Conservation (phyloP, 2,113 vertebrate genomes). For the Dolichallabes microphthalmus region DNA sequence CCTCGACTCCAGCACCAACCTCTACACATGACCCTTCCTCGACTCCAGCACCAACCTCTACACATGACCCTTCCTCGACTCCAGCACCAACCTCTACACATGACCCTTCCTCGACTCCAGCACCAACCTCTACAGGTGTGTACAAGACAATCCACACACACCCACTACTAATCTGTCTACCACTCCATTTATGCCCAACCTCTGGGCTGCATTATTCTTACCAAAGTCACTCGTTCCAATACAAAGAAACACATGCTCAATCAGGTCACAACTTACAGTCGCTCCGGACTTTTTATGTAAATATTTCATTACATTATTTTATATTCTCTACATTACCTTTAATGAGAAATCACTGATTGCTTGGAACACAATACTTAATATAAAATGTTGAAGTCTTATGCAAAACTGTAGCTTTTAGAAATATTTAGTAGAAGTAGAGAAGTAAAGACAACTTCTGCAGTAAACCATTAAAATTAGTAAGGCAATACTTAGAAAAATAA, state of each 20-base stretch:
- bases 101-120: not conserved
- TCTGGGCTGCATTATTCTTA: not conserved
- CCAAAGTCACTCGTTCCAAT: not conserved
- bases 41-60: not conserved
- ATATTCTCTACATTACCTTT: not conserved
- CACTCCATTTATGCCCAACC: not conserved
- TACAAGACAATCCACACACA: not conserved
- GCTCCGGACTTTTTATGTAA: not conserved
- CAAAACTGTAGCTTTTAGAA: not conserved
- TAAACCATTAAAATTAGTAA: not conserved
- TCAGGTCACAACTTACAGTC: not conserved
- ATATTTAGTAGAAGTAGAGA: not conserved
- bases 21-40: not conserved
- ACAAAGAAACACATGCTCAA: not conserved
- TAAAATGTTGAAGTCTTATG: not conserved
- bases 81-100: not conserved
- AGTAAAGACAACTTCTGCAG: not conserved
- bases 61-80: not conserved
- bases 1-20: no score
- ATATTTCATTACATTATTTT: not conserved
- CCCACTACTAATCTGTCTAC: not conserved
- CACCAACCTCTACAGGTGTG: not conserved
- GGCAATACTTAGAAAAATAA: not conserved
- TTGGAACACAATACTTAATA: not conserved
- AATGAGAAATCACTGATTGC: not conserved